Evolutionary conservation across 2,888 invertebrate genomes (phyloP).

Genomic region (Augochlorella aurata): DNA sequence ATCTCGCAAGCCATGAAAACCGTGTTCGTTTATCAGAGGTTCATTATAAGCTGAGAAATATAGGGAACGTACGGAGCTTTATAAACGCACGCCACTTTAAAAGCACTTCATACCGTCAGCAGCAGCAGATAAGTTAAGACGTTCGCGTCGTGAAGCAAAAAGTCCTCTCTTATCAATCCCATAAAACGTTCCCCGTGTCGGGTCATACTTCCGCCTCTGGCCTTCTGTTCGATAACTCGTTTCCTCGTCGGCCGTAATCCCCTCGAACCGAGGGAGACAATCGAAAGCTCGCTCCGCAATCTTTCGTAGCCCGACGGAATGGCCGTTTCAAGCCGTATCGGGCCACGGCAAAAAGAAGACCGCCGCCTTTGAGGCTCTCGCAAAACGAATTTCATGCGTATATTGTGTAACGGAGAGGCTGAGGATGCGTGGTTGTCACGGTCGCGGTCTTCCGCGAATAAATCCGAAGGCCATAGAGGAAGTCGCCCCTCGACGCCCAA

Average conservation of each 20-base stretch:
- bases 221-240: constrained; percentile 6
- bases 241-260: constrained; percentile 22
- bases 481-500: constrained; percentile 26
- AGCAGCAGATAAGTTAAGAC: neutral
- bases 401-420: constrained; percentile 26
- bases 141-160: neutral
- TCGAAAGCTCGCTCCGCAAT: constrained; percentile 21
- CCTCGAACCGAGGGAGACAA: constrained; percentile 16
- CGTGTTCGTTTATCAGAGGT: neutral
- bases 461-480: neutral
- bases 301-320: neutral
- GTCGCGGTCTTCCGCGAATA: constrained; percentile 8
- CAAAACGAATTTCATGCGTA: constrained; percentile 52
- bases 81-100: neutral
- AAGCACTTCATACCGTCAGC: neutral
- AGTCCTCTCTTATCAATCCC: constrained; percentile 9
- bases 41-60: neutral
- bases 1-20: neutral
- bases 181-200: constrained; percentile 24
- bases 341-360: neutral
- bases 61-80: neutral
- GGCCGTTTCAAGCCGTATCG: constrained; percentile 28
- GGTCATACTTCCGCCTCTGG: neutral
- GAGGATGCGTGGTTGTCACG: neutral
- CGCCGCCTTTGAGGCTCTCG: constrained; percentile 50